phyloP scores from a whole-genome alignment of 2,888 invertebrate species.

The Apodemia mormo region DNA sequence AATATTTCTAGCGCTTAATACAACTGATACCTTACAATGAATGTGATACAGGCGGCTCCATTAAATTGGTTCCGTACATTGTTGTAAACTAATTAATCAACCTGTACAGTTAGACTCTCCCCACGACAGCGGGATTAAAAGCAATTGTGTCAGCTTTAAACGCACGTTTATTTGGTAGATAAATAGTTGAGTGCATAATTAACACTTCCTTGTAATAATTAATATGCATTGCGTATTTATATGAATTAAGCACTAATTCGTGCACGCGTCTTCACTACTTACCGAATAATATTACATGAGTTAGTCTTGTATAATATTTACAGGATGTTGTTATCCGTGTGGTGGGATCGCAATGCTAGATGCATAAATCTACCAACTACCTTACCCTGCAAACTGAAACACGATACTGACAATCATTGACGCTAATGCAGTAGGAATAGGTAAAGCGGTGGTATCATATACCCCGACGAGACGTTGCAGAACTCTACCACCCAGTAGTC shows the following conservation, averaged over 20 bases:
- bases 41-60: conserved; percentile 25
- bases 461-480: no score
- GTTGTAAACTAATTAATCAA: conserved; percentile 69
- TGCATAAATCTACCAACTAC: no score
- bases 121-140: conserved; percentile 61
- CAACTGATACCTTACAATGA: conserved; percentile 8
- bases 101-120: conserved; percentile 46
- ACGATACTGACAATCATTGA: no score
- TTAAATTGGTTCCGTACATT: conserved; percentile 38
- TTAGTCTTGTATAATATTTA: no score
- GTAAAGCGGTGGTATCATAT: no score
- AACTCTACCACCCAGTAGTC: no score
- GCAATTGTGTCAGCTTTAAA: conserved; percentile 51
- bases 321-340: no score
- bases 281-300: no score
- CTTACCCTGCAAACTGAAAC: no score
- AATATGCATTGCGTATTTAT: neutral
- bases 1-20: neutral
- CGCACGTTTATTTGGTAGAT: conserved; percentile 34
- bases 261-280: no score
- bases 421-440: no score
- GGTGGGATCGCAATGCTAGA: no score
- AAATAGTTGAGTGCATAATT: conserved; percentile 35
- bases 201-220: conserved; percentile 30
- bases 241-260: neutral